Conservation (phyloP, 2,888 invertebrate genomes). For the Amphiduros pacificus region DNA sequence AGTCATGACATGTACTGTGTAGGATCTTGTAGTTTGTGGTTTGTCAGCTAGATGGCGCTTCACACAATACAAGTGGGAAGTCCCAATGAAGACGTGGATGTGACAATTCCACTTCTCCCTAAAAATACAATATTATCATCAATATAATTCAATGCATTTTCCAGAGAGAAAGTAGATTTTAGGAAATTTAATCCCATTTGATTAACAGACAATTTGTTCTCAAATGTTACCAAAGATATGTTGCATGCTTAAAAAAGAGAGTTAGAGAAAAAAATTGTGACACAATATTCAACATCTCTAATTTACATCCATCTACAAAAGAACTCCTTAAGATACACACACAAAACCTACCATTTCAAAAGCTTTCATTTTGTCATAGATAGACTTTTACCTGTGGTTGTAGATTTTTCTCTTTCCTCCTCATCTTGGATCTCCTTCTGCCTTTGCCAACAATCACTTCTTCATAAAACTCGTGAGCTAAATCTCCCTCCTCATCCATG, state of each 20-base stretch:
- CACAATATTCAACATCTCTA: no score
- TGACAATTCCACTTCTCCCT: constrained; percentile 59
- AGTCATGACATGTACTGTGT: no score
- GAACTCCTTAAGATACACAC: no score
- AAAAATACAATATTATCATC: constrained; percentile 19
- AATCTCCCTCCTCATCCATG: constrained; percentile 65
- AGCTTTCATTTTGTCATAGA: neutral
- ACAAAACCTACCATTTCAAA: no score
- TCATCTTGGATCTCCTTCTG: constrained; percentile 1
- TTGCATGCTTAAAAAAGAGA: no score
- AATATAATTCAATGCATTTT: neutral
- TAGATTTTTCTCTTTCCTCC: constrained; percentile 7
- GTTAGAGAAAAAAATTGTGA: no score
- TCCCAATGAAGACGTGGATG: constrained; percentile 60
- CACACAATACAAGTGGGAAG: constrained; percentile 60
- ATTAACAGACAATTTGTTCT: neutral
- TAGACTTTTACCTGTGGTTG: constrained; percentile 10
- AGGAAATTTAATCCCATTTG: neutral
- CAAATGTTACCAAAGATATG: no score
- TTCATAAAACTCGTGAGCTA: constrained; percentile 65
- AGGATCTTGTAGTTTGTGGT: neutral
- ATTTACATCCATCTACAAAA: no score
- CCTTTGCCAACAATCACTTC: constrained; percentile 49
- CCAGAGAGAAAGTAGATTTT: neutral
- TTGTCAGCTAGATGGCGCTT: constrained; percentile 27